Evolutionary conservation across 1,140 invertebrate species (phyloP), one percentile per base, ranked within the genome.

Genomic region (Lordiphosa collinella): DNA sequence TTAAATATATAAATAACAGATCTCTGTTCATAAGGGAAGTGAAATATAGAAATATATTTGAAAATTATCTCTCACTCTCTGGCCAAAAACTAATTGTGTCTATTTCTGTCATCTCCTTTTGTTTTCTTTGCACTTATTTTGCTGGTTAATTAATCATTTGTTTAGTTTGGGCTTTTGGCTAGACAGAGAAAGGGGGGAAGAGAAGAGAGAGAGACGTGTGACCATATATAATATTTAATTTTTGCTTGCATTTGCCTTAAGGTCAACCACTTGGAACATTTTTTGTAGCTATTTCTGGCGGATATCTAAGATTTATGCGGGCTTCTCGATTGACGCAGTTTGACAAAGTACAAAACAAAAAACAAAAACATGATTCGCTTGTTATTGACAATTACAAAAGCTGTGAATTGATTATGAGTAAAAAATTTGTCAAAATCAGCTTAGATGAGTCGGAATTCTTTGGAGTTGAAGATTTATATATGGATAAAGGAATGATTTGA

Each of bases 121-220:
- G 12, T 31, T 12, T 22, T 40, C 8, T 29, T 6, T 22, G 22
- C 18, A 34, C 54, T 69, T 54, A 29, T 60, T 60, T 43, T 48
- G 51, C 16, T 67, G 56, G 65, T 69, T 70, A 73, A 79, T 78
- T 70, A 79, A 79, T 78, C 68, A 76, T 56, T 57, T 82, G 76
- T 75, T 7, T 55, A 25, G 22, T 12, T 40, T 34, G 9, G 25
- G 25, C 25, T 8, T 29, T 29, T 8, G 7, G 5, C 8, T 29
- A 29, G 25, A 29, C 25, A 29, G 25, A 29, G 25, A 29, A 7
- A 4, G 18, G 5, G 25, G 4, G 18, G 18, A 6, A 5, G 25
- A 29, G 7, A 8, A 25, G 5, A 6, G 22, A 25, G 25, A 29
- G 25, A 8, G 25, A 29, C 1, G 7, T 29, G 25, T 29, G 7